Evolutionary conservation across 53 echinoderm and acorn worm species (phyloP).

Genomic region (Paracentrotus lividus): DNA sequence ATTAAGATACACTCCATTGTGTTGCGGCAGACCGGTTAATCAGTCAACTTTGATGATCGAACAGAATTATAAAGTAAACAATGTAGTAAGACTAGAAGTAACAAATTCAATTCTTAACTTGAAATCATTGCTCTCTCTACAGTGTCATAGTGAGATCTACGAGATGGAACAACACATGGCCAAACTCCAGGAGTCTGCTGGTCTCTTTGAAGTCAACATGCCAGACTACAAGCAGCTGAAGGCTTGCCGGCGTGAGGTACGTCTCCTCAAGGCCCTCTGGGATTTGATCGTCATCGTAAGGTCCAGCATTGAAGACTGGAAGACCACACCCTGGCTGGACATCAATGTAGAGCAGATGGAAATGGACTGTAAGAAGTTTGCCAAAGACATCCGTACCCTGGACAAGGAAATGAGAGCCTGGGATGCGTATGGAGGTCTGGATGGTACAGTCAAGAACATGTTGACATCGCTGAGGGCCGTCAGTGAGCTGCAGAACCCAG

Average conservation of each 20-base stretch:
- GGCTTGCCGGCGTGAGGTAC: constrained; percentile 91
- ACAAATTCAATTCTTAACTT: background rate
- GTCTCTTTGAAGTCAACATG: constrained; percentile 97
- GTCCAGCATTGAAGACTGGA: constrained; percentile 96
- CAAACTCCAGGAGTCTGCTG: constrained; percentile 88
- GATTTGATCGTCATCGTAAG: constrained; percentile 93
- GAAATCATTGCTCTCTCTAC: background rate
- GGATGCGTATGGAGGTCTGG: constrained; percentile 95
- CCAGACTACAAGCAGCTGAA: constrained; percentile 98
- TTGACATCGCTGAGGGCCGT: constrained; percentile 97
- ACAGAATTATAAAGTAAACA: background rate
- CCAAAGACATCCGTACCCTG: constrained; percentile 95
- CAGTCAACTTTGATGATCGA: background rate
- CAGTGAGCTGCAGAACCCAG: constrained; percentile 96
- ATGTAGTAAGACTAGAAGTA: background rate
- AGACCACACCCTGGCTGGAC: constrained; percentile 95
- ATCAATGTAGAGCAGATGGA: constrained; percentile 99
- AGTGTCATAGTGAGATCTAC: constrained; percentile 89
- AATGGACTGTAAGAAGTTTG: constrained; percentile 99
- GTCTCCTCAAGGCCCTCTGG: constrained; percentile 93
- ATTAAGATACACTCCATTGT: too few relatives aligned
- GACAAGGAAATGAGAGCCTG: constrained; percentile 99
- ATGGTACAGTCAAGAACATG: constrained; percentile 98
- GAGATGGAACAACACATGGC: constrained; percentile 91
- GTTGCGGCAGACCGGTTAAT: too few relatives aligned